A percentile compares a stretch with the other conserved stretches of the same genome.
These are phyloP conservation scores for Salticus scenicus DNA, from an alignment of 2,888 invertebrate genomes.

Conservation along the genomic window DNA sequence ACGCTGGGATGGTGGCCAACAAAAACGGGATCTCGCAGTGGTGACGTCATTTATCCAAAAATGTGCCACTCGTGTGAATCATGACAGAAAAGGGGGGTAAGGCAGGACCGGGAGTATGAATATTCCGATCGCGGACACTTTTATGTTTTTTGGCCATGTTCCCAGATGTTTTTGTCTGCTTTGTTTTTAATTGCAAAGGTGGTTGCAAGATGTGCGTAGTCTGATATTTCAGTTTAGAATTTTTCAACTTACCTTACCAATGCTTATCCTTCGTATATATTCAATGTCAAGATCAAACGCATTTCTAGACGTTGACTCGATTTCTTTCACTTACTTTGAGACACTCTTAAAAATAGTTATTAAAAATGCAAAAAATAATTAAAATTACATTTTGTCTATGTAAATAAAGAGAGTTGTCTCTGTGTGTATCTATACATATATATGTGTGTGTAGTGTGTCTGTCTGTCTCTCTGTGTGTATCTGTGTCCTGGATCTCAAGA, in stretches of 20 bases:
- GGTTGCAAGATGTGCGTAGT: background rate
- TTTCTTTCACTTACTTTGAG: no score
- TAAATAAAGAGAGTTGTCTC: no score
- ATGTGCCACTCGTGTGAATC: slow-evolving; percentile 12
- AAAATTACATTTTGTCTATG: no score
- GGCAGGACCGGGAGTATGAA: background rate
- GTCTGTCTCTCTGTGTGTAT: no score
- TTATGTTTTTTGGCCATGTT: background rate
- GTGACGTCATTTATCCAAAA: slow-evolving; percentile 3
- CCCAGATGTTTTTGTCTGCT: background rate
- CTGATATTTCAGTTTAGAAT: background rate
- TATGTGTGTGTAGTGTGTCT: no score
- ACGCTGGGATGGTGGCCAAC: background rate
- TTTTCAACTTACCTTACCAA: slow-evolving; percentile 1
- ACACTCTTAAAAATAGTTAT: no score
- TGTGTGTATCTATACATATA: no score
- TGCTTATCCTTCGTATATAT: background rate
- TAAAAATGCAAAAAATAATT: no score
- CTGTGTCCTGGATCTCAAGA: no score
- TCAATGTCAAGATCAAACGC: background rate
- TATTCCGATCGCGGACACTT: background rate
- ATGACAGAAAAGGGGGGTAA: background rate
- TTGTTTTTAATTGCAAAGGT: background rate
- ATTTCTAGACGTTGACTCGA: background rate
- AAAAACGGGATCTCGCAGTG: background rate